A percentile compares a stretch with the other conserved stretches of the same genome.
These are phyloP conservation scores for Trissolcus japonicus DNA, from an alignment of 2,888 invertebrate species.

Conservation along the genomic window DNA sequence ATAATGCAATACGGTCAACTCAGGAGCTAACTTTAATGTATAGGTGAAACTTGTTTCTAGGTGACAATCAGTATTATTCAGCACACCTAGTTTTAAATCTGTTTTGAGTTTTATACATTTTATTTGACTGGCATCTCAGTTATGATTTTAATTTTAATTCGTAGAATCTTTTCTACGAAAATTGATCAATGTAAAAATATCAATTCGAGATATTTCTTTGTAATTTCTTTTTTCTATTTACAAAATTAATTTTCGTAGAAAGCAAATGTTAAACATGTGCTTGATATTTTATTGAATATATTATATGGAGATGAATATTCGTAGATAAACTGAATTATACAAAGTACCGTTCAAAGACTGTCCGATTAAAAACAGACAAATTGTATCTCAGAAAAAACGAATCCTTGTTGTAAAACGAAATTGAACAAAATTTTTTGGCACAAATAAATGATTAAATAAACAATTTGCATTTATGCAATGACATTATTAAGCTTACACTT, in stretches of 20 bases:
- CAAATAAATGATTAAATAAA: not conserved
- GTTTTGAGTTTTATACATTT: conserved; percentile 48
- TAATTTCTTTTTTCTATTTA: not conserved
- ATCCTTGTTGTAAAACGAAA: not conserved
- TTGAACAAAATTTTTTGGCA: not conserved
- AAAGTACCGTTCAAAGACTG: conserved; percentile 24
- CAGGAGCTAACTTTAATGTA: conserved; percentile 51
- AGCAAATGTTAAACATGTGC: conserved; percentile 42
- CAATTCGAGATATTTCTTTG: not conserved
- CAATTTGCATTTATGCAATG: no score
- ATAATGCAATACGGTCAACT: conserved; percentile 47
- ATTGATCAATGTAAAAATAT: conserved; percentile 7
- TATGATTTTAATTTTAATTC: conserved; percentile 23
- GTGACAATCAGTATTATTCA: conserved; percentile 59
- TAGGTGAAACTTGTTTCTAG: conserved; percentile 50
- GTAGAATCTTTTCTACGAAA: conserved; percentile 38
- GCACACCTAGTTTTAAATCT: conserved; percentile 44
- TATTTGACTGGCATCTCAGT: conserved; percentile 6
- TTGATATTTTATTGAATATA: conserved; percentile 53
- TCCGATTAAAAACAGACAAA: conserved; percentile 21
- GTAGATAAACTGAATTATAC: conserved; percentile 22
- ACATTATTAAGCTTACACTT: no score
- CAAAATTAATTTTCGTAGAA: conserved; percentile 38
- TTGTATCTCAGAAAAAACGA: not conserved
- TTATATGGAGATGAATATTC: conserved; percentile 41